Evolutionary conservation across 2,888 invertebrate species (phyloP).

Genomic region (Drosophila kanekoi): DNA sequence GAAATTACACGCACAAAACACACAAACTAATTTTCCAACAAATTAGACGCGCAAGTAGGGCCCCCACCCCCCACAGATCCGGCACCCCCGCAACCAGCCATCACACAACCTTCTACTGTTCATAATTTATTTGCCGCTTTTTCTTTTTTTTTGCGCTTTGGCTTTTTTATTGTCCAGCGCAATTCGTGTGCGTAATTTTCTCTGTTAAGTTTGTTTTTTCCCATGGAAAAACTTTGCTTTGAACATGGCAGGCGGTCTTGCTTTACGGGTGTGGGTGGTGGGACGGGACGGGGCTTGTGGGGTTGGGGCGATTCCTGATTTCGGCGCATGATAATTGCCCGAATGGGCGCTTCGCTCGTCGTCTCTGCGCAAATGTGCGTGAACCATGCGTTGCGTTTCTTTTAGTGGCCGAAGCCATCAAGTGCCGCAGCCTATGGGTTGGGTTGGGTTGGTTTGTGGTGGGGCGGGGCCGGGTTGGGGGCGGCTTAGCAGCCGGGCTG

Average conservation of each 20-base stretch:
- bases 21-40: conserved; percentile 79
- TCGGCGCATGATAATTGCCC: conserved; percentile 67
- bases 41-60: conserved; percentile 73
- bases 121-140: conserved; percentile 69
- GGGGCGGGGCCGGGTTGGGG: not conserved
- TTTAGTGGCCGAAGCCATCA: conserved; percentile 32
- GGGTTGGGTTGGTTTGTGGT: not conserved
- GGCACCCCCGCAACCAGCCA: not conserved
- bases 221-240: conserved; percentile 65
- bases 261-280: not conserved
- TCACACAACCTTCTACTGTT: conserved; percentile 30
- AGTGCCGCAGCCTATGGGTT: not conserved
- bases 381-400: conserved; percentile 56
- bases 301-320: conserved; percentile 41
- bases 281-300: not conserved
- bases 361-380: conserved; percentile 62
- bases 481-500: conserved; percentile 38
- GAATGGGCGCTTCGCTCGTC: conserved; percentile 31
- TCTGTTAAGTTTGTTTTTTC: conserved; percentile 61
- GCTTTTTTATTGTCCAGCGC: conserved; percentile 71
- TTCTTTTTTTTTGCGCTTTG: conserved; percentile 32
- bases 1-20: conserved; percentile 75
- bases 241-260: conserved; percentile 36
- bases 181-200: conserved; percentile 77
- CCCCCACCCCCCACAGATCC: conserved; percentile 12